These are phyloP conservation scores for Hirundichthys speculiger DNA, from an alignment of 2,113 vertebrate species.

Conservation along the genomic window DNA sequence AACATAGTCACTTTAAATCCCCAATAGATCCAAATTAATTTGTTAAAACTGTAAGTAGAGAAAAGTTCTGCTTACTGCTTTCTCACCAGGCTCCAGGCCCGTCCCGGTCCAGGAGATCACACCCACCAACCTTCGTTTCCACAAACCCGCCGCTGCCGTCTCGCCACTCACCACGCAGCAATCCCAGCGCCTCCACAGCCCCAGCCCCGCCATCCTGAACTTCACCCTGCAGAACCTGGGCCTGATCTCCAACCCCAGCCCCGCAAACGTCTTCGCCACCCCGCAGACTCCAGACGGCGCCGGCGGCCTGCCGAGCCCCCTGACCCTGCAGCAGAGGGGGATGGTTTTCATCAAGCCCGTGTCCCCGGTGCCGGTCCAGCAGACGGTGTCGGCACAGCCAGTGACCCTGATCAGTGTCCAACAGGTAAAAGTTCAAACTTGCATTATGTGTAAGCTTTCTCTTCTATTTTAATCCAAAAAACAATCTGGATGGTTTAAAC, in stretches of 20 bases:
- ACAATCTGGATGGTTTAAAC: too few relatives aligned
- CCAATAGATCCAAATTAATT: neutral
- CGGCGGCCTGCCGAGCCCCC: slow-evolving; percentile 57
- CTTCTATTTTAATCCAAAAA: too few relatives aligned
- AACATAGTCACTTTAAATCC: too few relatives aligned
- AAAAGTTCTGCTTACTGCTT: neutral
- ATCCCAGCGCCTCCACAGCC: slow-evolving; percentile 75
- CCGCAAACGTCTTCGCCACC: slow-evolving; percentile 30
- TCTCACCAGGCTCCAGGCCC: slow-evolving; percentile 83
- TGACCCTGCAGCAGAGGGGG: slow-evolving; percentile 75
- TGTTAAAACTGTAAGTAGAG: neutral
- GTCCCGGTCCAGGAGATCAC: slow-evolving; percentile 82
- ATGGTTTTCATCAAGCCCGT: slow-evolving; percentile 79
- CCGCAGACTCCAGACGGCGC: slow-evolving; percentile 64
- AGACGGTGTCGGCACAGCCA: slow-evolving; percentile 59
- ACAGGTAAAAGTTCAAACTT: slow-evolving; percentile 66
- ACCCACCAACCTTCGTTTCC: slow-evolving; percentile 82
- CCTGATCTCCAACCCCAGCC: slow-evolving; percentile 81
- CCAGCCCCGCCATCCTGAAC: slow-evolving; percentile 89
- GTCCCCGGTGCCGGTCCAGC: slow-evolving; percentile 53
- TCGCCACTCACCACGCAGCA: slow-evolving; percentile 74
- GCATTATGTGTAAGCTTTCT: neutral
- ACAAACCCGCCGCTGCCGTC: slow-evolving; percentile 46
- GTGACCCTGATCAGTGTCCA: slow-evolving; percentile 73
- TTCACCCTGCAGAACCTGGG: slow-evolving; percentile 93